Evolutionary conservation across 2,797 vertebrate genomes (phyloP).

Genomic region (Macrochelys suwanniensis): DNA sequence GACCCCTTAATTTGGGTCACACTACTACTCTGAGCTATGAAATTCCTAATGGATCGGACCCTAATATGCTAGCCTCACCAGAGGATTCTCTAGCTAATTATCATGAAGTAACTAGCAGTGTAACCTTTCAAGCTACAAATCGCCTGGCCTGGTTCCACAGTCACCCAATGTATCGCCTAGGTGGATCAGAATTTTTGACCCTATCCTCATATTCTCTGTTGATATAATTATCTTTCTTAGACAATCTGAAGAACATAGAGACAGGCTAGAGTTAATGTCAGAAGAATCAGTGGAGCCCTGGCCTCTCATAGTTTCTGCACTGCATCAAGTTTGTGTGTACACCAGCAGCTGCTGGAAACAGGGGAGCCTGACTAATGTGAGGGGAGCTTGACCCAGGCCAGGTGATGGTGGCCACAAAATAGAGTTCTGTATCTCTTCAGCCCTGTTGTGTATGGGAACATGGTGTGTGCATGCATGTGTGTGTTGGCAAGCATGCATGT

Average conservation of each 20-base stretch:
- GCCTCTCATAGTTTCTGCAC: not conserved
- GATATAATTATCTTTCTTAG: not conserved
- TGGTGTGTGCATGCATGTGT: not conserved
- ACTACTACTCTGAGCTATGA: not conserved
- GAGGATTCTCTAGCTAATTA: not conserved
- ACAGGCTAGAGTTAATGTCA: not conserved
- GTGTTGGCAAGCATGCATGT: not conserved
- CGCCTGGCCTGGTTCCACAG: not conserved
- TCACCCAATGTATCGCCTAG: not conserved
- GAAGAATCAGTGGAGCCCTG: not conserved
- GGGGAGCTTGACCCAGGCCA: not conserved
- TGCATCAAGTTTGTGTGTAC: not conserved
- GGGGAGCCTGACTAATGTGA: not conserved
- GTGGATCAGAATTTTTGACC: fast-evolving
- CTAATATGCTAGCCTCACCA: not conserved
- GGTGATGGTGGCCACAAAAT: fast-evolving
- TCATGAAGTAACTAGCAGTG: not conserved
- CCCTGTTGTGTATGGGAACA: not conserved
- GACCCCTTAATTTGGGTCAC: not conserved
- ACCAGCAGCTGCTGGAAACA: not conserved
- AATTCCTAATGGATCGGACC: not conserved
- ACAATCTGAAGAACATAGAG: conserved; percentile 20
- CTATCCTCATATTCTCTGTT: not conserved
- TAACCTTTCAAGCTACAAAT: not conserved
- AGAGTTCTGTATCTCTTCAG: not conserved